These are phyloP conservation scores for Ceyx erithaca DNA, from an alignment of 2,797 vertebrate species.

Conservation along the genomic window DNA sequence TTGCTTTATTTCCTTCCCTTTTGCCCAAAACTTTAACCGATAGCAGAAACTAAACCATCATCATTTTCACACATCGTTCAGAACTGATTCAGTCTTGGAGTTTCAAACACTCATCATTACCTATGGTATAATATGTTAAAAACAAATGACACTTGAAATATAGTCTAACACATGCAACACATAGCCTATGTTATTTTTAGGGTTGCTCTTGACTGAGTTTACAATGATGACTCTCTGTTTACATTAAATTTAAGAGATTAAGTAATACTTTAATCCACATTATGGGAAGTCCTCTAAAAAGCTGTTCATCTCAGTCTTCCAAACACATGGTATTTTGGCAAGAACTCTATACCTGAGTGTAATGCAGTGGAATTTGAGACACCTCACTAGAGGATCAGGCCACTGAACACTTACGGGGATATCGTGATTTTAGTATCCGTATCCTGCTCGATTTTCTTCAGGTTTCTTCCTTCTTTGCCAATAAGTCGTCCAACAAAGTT, in stretches of 20 bases:
- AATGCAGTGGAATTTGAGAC: neutral
- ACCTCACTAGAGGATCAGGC: neutral
- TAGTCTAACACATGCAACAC: neutral
- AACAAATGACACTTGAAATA: neutral
- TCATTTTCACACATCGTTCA: constrained; percentile 1
- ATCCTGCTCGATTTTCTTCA: constrained; percentile 98
- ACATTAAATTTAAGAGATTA: neutral
- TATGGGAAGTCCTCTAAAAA: neutral
- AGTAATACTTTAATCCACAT: constrained; percentile 4
- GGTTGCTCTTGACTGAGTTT: constrained; percentile 15
- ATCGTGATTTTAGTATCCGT: constrained; percentile 99
- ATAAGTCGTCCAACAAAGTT: constrained; percentile 98
- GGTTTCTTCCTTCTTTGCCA: constrained; percentile 97
- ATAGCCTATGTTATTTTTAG: constrained; percentile 14
- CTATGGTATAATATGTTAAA: neutral
- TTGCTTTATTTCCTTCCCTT: neutral
- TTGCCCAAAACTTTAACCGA: neutral
- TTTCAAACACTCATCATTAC: neutral
- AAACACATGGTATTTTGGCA: neutral
- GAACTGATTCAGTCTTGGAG: neutral
- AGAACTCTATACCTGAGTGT: neutral
- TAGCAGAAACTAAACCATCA: neutral
- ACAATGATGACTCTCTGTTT: constrained; percentile 13
- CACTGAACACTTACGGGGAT: constrained; percentile 88
- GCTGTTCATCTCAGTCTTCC: neutral